These are phyloP conservation scores for Miichthys miiuy DNA, from an alignment of 2,797 vertebrate species.

Conservation along the genomic window DNA sequence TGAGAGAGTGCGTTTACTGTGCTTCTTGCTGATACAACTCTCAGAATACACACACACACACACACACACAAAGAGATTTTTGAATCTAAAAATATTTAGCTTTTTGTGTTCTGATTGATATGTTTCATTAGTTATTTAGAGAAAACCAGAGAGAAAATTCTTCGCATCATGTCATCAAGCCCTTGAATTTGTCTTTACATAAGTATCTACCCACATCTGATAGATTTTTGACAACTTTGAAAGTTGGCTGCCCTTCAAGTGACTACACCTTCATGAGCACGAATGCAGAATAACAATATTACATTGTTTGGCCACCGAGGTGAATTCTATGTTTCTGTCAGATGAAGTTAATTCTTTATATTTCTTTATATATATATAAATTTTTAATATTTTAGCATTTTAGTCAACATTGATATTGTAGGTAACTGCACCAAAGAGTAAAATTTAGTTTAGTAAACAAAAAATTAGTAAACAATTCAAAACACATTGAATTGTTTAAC, in stretches of 20 bases:
- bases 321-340: neutral
- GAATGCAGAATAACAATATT: constrained; percentile 11
- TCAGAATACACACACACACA: neutral
- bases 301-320: neutral
- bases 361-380: neutral
- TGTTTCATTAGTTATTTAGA: neutral
- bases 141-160: neutral
- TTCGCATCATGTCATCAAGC: neutral
- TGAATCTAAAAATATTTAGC: neutral
- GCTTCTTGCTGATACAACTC: neutral
- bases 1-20: neutral
- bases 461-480: too few species aligned
- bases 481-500: neutral
- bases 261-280: constrained; percentile 13
- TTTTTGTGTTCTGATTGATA: neutral
- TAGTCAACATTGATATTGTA: neutral
- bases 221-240: constrained; percentile 28
- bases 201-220: neutral
- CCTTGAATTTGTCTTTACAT: neutral
- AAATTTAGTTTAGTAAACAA: neutral
- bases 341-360: neutral
- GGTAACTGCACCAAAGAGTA: neutral
- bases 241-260: constrained; percentile 42
- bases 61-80: neutral
- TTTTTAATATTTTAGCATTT: neutral